Percentiles rank a stretch among this genome's conserved stretches.
These are phyloP conservation scores for Ephialtes manifestator DNA, from an alignment of 2,888 invertebrate genomes.

Conservation along the genomic window DNA sequence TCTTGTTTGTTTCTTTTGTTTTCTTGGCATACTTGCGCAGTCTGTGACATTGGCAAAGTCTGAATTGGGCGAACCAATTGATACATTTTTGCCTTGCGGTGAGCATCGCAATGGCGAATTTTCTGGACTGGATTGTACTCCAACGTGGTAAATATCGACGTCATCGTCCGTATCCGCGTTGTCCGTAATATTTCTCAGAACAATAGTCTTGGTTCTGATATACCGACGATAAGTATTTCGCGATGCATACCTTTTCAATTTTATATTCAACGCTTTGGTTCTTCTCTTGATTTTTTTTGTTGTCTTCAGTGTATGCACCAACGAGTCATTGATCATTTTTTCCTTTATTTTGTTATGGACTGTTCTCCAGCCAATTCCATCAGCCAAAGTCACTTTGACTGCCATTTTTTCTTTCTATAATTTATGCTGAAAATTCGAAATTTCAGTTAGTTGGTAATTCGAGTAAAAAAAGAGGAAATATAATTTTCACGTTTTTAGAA, in stretches of 20 bases:
- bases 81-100: not conserved
- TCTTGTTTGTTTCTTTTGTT: not conserved
- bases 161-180: constrained; percentile 68
- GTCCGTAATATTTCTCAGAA: constrained; percentile 65
- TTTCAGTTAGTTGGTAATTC: not conserved
- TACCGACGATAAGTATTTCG: constrained; percentile 70
- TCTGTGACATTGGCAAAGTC: not conserved
- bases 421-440: not conserved
- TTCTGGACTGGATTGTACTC: not conserved
- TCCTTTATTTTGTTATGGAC: constrained; percentile 56
- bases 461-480: no score
- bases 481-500: not conserved
- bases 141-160: not conserved
- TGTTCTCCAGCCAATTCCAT: constrained; percentile 65
- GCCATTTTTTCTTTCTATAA: not conserved
- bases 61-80: not conserved
- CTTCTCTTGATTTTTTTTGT: constrained; percentile 62
- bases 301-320: constrained; percentile 63
- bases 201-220: constrained; percentile 66
- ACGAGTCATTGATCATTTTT: constrained; percentile 65
- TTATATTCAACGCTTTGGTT: constrained; percentile 71
- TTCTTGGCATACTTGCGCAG: not conserved
- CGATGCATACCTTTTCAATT: constrained; percentile 51
- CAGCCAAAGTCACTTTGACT: constrained; percentile 5
- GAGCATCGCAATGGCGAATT: not conserved